Evolutionary conservation across 2,888 invertebrate genomes (phyloP).

Genomic region (Drosophila meridiana): DNA sequence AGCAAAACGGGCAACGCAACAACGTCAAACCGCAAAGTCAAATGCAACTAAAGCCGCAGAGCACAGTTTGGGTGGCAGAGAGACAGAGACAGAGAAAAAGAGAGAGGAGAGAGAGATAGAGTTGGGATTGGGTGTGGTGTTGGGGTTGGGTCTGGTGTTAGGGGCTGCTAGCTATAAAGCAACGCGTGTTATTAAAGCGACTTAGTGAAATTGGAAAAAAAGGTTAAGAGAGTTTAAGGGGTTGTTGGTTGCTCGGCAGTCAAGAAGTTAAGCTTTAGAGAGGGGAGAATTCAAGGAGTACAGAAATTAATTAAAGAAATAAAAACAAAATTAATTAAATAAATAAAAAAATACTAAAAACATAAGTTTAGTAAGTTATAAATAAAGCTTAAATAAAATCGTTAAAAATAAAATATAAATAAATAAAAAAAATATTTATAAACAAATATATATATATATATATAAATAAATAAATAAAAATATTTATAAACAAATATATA

Average conservation of each 20-base stretch:
- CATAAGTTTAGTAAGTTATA: not conserved
- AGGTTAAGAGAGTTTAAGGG: conserved; percentile 13
- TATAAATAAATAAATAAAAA: too few relatives aligned
- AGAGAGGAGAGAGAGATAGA: not conserved
- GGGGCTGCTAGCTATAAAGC: conserved; percentile 29
- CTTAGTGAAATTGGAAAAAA: conserved; percentile 45
- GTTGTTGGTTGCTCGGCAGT: conserved; percentile 7
- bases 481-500: too few relatives aligned
- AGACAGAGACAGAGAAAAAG: conserved; percentile 18
- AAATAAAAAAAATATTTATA: too few relatives aligned
- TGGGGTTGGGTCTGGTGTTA: not conserved
- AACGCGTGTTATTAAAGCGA: conserved; percentile 60
- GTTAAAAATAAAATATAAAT: too few relatives aligned
- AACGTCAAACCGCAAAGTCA: conserved; percentile 81
- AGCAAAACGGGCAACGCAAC: conserved; percentile 48
- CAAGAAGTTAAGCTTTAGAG: conserved; percentile 13
- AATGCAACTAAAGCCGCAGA: conserved; percentile 79
- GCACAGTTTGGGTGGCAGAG: conserved; percentile 44
- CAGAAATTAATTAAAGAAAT: not conserved
- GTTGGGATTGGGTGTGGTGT: not conserved
- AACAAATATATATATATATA: too few relatives aligned
- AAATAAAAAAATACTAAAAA: not conserved
- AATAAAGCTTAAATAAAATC: not conserved
- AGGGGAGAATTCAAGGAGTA: not conserved
- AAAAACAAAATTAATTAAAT: not conserved